Evolutionary conservation across 2,888 invertebrate genomes (phyloP), one percentile per base, ranked within the genome.

Genomic region (Coronaproctus castanopsis): DNA sequence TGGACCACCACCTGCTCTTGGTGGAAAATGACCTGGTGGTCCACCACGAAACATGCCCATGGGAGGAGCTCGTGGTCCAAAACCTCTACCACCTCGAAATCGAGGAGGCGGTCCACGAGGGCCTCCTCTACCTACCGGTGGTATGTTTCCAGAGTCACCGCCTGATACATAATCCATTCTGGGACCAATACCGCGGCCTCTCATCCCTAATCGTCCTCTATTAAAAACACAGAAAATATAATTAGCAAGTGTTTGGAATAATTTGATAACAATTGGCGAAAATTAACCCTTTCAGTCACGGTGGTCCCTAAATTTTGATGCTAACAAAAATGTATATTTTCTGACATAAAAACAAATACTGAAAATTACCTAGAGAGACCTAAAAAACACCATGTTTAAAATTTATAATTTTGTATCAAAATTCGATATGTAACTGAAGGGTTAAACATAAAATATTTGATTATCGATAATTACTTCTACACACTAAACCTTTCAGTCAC

Each of bases 1-100:
- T 36, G 8, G 8, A 36, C 36, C 36, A 8, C 8, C 8, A 14
- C 36, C 36, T 8, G 8, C 36, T 66, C 75, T 71, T 63, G 76
- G 74, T 55, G 69, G 69, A 50, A 63, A 65, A 21, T 68, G 67
- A 1, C 76, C 73, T 0, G 77, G 76, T 1, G 77, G 77, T 61
- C 76, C 76, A 51, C 65, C 63, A n/a, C 71, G 70, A 19, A 70
- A 71, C 2, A 52, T 36, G 23, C 52, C 52, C 3, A 24, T 24
- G 10, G 72, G 70, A 14, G 68, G 69, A 3, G 70, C 70, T 21
- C 70, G 69, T 2, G 67, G 67, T 14, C 68, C 67, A 59, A 63
- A 65, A 8, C 66, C 65, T 52, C 64, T 53, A 19, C 65, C 65
- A 19, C 65, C 65, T 21, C 64, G 60, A 61, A 65, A 65, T 52